Conservation (phyloP, 2,797 vertebrate genomes). For the Bradypus variegatus region DNA sequence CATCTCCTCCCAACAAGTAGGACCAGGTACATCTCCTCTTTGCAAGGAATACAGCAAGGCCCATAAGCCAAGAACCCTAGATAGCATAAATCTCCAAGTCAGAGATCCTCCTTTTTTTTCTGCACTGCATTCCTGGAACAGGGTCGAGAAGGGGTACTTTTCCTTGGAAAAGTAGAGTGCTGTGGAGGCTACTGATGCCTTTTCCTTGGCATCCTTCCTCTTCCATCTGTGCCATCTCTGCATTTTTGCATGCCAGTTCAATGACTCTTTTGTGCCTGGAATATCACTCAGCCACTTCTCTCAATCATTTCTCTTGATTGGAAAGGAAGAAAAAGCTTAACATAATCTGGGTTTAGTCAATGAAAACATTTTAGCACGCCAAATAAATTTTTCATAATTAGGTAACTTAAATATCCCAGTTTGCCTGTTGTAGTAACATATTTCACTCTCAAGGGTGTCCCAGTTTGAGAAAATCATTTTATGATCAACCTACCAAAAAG, state of each 20-base stretch:
- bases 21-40: not conserved
- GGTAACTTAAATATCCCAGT: not conserved
- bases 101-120: not conserved
- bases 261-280: conserved; percentile 16
- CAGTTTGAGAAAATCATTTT: not conserved
- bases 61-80: not conserved
- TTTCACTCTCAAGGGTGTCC: not conserved
- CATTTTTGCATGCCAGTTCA: conserved; percentile 20
- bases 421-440: not conserved
- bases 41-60: not conserved
- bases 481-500: not conserved
- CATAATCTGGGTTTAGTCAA: conserved; percentile 30
- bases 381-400: conserved; percentile 35
- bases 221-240: not conserved
- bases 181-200: not conserved
- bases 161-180: not conserved
- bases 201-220: conserved; percentile 2
- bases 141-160: not conserved
- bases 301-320: conserved; percentile 32
- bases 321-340: conserved; percentile 31
- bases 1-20: not conserved
- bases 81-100: not conserved
- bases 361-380: conserved; percentile 42
- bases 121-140: not conserved
- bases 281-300: conserved; percentile 38